phyloP scores from a whole-genome alignment of 2,888 invertebrate genomes.

The Thalpophila matura region DNA sequence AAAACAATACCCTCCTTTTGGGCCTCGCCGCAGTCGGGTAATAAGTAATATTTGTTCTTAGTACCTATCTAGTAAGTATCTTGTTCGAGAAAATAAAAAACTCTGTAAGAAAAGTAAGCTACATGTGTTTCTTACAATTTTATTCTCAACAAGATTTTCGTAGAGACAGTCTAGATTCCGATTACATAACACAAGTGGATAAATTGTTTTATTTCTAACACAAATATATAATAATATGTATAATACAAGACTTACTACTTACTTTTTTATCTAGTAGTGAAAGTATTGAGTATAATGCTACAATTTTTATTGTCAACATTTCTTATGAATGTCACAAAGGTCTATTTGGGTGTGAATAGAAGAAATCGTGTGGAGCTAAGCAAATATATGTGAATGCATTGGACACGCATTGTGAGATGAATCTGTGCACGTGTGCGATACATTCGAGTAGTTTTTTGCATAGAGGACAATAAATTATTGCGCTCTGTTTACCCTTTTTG shows the following conservation, averaged over 20 bases:
- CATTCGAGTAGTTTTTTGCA: conserved; percentile 68
- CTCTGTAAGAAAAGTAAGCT: not conserved
- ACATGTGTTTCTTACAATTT: conserved; percentile 12
- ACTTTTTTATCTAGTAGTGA: conserved; percentile 21
- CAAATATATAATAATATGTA: too few species aligned
- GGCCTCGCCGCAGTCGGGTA: too few species aligned
- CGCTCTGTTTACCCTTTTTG: conserved; percentile 78
- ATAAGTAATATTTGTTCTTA: too few species aligned
- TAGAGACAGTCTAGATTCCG: not conserved
- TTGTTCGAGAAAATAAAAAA: conserved; percentile 23
- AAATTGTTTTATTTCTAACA: conserved; percentile 19
- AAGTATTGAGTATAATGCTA: conserved; percentile 30
- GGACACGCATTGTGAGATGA: conserved; percentile 75
- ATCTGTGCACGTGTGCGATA: conserved; percentile 80
- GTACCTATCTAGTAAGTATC: too few species aligned
- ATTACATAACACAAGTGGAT: conserved; percentile 14
- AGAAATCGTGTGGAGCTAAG: conserved; percentile 68
- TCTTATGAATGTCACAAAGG: conserved; percentile 46
- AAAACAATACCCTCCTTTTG: too few species aligned
- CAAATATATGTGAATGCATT: conserved; percentile 80
- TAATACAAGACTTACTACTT: conserved; percentile 14
- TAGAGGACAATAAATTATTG: conserved; percentile 76
- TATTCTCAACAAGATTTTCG: conserved; percentile 3
- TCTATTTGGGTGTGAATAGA: conserved; percentile 70
- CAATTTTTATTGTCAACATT: conserved; percentile 34